Evolutionary conservation across 2,797 vertebrate genomes (phyloP), one percentile per base, ranked within the genome.

Genomic region (Lycodopsis pacificus): DNA sequence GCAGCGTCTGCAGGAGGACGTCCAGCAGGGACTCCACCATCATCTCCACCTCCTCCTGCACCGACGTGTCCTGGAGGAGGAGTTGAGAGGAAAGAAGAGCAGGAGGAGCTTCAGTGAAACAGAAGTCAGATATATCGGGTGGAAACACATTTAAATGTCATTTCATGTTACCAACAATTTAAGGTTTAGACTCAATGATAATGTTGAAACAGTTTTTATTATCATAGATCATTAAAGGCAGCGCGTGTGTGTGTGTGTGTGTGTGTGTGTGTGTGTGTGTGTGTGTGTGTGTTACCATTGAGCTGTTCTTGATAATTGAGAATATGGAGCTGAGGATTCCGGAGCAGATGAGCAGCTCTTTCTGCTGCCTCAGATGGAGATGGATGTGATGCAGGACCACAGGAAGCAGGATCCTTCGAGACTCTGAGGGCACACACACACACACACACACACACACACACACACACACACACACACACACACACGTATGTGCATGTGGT

Each of bases 21-120:
- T 99, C 98, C 93, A 99, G 86, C 87, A 99, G 95, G 89, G 97
- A 99, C 93, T 99, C 98, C 89, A 99, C 98, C 96, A 99, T 97
- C 98, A 99, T 99, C 94, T 99, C 97, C 93, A 99, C 97, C 93
- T 99, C 98, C 93, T 99, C 98, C 93, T 97, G 95, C 88, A 99
- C 97, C 42, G 97, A 97, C 20, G 81, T 76, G 44, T 90, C 90
- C 92, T 92, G 73, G 13, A 46, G 59, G 25, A 19, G 12, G 42
- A 63, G 19, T 12, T 0, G 2, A 32, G 5, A 46, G n/a, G 12
- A 15, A n/a, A 7, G 59, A 22, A 9, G 13, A 40, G 17, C 19
- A 34, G 22, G 54, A 40, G 0, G 3, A 11, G 17, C 6, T 15
- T 11, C 22, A 38, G 27, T 17, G 22, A 49, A 38, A 62, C 69